phyloP scores from a whole-genome alignment of 2,113 vertebrate species.

The Monarcha castaneiventris region DNA sequence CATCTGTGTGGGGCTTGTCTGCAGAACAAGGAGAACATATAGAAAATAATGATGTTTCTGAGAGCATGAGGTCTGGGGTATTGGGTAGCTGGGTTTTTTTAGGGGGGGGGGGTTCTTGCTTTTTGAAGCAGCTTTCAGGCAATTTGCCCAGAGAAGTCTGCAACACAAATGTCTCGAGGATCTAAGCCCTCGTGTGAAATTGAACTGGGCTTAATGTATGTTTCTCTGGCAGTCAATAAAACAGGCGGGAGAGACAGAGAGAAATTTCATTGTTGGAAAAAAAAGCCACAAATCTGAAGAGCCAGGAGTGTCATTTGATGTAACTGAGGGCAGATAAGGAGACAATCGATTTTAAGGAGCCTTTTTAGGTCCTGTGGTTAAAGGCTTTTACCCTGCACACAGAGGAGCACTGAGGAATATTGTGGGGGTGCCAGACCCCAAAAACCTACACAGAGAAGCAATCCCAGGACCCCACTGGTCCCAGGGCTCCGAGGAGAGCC shows the following conservation, averaged over 20 bases:
- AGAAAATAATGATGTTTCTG: background rate
- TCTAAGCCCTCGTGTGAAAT: background rate
- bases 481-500: background rate
- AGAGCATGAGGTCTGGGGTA: background rate
- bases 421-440: fast-evolving
- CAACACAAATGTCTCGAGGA: background rate
- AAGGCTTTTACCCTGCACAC: background rate
- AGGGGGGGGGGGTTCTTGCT: background rate
- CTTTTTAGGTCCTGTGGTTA: background rate
- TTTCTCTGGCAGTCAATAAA: background rate
- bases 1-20: background rate
- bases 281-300: background rate
- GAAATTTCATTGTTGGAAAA: background rate
- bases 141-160: background rate
- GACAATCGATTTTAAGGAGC: background rate
- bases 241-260: background rate
- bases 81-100: background rate
- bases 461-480: background rate
- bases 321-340: background rate
- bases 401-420: background rate
- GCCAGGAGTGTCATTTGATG: background rate
- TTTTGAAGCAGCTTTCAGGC: background rate
- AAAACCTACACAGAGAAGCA: background rate
- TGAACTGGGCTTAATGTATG: background rate
- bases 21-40: background rate